Percentiles rank a stretch among this genome's conserved stretches.
Evolutionary conservation across 2,113 vertebrate genomes (phyloP).

Genomic region (Petrocephalus zakoni): DNA sequence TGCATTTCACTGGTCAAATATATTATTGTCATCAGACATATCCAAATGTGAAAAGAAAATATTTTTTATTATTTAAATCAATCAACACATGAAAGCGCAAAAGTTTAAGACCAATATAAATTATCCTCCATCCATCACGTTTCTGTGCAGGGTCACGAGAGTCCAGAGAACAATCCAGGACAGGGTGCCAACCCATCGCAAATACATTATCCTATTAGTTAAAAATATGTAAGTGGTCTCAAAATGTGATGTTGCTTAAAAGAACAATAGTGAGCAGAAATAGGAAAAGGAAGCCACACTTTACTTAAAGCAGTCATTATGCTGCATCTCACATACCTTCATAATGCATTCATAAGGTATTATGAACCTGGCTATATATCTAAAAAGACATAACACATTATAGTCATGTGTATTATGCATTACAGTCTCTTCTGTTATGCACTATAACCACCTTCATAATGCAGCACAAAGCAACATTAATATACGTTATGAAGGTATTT

Average conservation of each 20-base stretch:
- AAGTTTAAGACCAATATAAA: background rate
- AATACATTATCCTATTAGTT: background rate
- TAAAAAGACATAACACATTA: too few relatives aligned
- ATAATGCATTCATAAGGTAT: too few relatives aligned
- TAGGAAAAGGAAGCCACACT: background rate
- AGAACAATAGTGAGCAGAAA: background rate
- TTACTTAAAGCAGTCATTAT: too few relatives aligned
- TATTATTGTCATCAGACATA: background rate
- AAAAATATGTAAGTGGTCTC: background rate
- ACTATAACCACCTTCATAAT: too few relatives aligned
- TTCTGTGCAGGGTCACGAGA: background rate
- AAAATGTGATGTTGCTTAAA: background rate
- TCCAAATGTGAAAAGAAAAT: background rate
- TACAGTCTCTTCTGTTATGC: too few relatives aligned
- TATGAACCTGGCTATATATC: too few relatives aligned
- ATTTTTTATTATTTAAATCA: background rate
- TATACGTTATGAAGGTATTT: too few relatives aligned
- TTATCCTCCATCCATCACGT: background rate
- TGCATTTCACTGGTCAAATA: too few relatives aligned
- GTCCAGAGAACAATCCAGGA: background rate
- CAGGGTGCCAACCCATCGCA: background rate
- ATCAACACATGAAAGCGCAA: background rate
- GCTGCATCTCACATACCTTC: too few relatives aligned
- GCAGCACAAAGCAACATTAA: too few relatives aligned
- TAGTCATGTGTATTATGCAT: too few relatives aligned